Evolutionary conservation across 2,797 vertebrate species (phyloP).

Genomic region (Ataeniobius toweri): DNA sequence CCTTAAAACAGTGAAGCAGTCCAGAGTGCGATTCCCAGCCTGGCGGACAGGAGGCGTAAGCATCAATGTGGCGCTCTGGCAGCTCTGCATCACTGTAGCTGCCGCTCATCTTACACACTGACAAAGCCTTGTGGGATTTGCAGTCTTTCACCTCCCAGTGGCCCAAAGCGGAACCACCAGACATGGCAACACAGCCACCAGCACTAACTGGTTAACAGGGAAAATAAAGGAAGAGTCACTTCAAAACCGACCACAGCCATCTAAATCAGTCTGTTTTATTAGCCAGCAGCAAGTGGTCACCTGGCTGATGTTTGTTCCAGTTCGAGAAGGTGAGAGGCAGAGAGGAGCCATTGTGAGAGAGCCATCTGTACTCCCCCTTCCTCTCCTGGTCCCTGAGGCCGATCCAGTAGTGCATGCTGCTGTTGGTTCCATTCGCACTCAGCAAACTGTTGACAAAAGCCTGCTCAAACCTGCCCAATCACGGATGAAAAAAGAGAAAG

Average conservation of each 20-base stretch:
- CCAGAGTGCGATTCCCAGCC: constrained; percentile 89
- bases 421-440: constrained; percentile 71
- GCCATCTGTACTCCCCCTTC: constrained; percentile 87
- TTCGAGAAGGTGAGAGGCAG: constrained; percentile 83
- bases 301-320: constrained; percentile 91
- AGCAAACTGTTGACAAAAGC: constrained; percentile 92
- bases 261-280: not conserved
- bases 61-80: constrained; percentile 73
- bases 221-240: not conserved
- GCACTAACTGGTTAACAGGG: constrained; percentile 73
- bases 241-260: not conserved
- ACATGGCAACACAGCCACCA: constrained; percentile 89
- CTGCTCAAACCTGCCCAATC: constrained; percentile 89
- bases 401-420: constrained; percentile 87
- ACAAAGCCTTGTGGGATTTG: constrained; percentile 84
- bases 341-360: constrained; percentile 60
- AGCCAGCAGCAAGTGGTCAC: constrained; percentile 59
- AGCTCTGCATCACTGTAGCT: constrained; percentile 66
- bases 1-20: constrained; percentile 90
- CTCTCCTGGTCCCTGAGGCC: constrained; percentile 82
- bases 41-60: constrained; percentile 82
- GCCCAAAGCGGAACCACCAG: constrained; percentile 81
- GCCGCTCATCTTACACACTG: constrained; percentile 87
- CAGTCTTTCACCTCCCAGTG: constrained; percentile 95
- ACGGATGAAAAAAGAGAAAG: constrained; percentile 1